A percentile compares a stretch with the other conserved stretches of the same genome.
Evolutionary conservation across 2,113 vertebrate species (phyloP).

Genomic region (Neodon shergylaensis): DNA sequence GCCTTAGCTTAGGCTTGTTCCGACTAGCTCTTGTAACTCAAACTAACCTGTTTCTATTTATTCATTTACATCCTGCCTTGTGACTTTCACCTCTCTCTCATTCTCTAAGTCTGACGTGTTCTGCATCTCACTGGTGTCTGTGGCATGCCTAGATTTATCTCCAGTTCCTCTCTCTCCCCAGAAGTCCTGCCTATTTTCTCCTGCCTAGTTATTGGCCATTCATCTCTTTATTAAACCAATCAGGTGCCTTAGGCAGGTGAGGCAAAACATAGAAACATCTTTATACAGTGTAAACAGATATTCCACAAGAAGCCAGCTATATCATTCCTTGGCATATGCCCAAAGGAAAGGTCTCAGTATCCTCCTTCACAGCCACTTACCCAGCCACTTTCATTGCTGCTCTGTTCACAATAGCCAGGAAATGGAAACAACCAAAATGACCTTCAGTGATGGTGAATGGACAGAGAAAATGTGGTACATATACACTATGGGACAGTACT

Average conservation of each 20-base stretch:
- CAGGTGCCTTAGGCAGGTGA: not conserved
- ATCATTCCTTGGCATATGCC: no score
- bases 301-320: not conserved
- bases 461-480: not conserved
- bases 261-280: not conserved
- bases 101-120: not conserved
- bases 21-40: not conserved
- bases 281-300: not conserved
- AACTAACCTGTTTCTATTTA: not conserved
- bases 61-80: not conserved
- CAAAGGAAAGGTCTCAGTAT: not conserved
- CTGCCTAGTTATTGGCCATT: not conserved
- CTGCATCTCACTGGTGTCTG: not conserved
- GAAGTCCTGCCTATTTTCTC: not conserved
- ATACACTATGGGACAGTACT: not conserved
- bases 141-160: not conserved
- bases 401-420: not conserved
- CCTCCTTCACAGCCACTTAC: not conserved
- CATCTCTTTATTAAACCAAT: not conserved
- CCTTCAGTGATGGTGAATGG: not conserved
- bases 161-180: not conserved
- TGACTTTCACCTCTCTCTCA: not conserved
- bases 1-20: not conserved
- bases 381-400: no score
- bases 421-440: not conserved